A percentile compares a stretch with the other conserved stretches of the same genome.
Evolutionary conservation across 2,888 invertebrate genomes (phyloP).

Genomic region (Aporophyla nigra): DNA sequence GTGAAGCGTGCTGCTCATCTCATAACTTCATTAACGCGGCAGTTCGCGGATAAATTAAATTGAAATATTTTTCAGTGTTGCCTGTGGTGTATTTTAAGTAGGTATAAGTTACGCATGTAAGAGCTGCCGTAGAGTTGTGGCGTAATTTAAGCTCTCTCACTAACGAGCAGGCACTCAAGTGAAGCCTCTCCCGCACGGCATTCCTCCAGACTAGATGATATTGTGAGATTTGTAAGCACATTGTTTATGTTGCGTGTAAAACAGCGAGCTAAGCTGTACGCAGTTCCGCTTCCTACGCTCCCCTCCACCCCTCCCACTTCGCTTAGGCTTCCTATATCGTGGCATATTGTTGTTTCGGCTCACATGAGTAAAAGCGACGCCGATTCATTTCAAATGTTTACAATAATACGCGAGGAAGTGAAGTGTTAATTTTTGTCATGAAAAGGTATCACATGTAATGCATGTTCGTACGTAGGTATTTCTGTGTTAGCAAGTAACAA

Average conservation of each 20-base stretch:
- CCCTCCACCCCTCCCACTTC: neutral
- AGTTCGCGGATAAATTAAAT: slow-evolving; percentile 58
- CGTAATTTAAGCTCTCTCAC: slow-evolving; percentile 86
- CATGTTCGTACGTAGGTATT: neutral
- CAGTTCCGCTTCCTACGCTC: slow-evolving; percentile 50
- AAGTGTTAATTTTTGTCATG: slow-evolving; percentile 1
- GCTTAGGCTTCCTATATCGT: slow-evolving; percentile 34
- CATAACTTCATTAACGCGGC: slow-evolving; percentile 43
- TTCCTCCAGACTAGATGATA: slow-evolving; percentile 82
- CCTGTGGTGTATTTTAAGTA: slow-evolving; percentile 74
- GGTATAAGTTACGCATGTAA: slow-evolving; percentile 78
- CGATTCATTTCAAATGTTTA: slow-evolving; percentile 29
- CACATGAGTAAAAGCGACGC: slow-evolving; percentile 14
- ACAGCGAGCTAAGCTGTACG: slow-evolving; percentile 66
- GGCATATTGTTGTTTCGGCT: slow-evolving; percentile 47
- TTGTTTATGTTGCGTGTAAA: slow-evolving; percentile 79
- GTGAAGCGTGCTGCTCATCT: slow-evolving; percentile 42
- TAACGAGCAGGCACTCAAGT: slow-evolving; percentile 87
- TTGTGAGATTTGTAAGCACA: slow-evolving; percentile 84
- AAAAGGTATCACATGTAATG: neutral
- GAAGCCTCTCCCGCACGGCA: slow-evolving; percentile 76
- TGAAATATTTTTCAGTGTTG: slow-evolving; percentile 67
- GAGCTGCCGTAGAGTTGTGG: slow-evolving; percentile 77
- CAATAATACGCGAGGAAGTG: slow-evolving; percentile 1
- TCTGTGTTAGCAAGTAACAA: neutral